Conservation (phyloP, 2,113 vertebrate genomes). For the Aythya baeri region DNA sequence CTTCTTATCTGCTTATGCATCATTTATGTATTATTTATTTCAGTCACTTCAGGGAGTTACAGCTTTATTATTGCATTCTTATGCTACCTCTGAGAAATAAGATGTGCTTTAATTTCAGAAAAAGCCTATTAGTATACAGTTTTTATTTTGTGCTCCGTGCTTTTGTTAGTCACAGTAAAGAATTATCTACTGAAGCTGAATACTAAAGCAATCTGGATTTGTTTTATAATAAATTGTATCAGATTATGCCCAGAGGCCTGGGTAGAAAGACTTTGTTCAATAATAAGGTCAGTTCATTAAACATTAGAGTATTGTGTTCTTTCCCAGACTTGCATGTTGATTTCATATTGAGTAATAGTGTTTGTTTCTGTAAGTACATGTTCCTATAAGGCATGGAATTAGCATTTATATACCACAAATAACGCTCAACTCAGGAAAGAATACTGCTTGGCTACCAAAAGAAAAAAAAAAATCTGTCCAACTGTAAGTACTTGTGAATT, state of each 20-base stretch:
- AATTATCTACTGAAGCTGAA: constrained; percentile 48
- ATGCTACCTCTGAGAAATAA: constrained; percentile 39
- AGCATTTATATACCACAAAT: background rate
- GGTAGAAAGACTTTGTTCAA: constrained; percentile 53
- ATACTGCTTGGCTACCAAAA: background rate
- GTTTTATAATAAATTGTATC: constrained; percentile 50
- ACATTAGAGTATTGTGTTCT: constrained; percentile 24
- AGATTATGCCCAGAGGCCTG: constrained; percentile 55
- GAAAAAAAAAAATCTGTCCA: background rate
- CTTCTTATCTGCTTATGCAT: constrained; percentile 42
- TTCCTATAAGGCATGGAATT: background rate
- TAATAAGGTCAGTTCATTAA: constrained; percentile 66
- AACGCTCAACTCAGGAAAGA: background rate
- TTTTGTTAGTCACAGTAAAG: constrained; percentile 51
- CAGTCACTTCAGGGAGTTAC: constrained; percentile 21
- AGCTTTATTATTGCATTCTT: constrained; percentile 35
- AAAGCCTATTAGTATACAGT: constrained; percentile 28
- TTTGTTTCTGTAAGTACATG: background rate
- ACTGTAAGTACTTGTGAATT: background rate
- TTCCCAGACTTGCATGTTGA: background rate
- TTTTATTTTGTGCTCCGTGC: constrained; percentile 7
- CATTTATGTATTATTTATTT: constrained; percentile 67
- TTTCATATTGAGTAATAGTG: background rate
- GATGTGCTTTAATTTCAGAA: constrained; percentile 52
- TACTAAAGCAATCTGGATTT: constrained; percentile 52